Conservation (phyloP, 2,797 vertebrate genomes). For the Propithecus deckenii region DNA sequence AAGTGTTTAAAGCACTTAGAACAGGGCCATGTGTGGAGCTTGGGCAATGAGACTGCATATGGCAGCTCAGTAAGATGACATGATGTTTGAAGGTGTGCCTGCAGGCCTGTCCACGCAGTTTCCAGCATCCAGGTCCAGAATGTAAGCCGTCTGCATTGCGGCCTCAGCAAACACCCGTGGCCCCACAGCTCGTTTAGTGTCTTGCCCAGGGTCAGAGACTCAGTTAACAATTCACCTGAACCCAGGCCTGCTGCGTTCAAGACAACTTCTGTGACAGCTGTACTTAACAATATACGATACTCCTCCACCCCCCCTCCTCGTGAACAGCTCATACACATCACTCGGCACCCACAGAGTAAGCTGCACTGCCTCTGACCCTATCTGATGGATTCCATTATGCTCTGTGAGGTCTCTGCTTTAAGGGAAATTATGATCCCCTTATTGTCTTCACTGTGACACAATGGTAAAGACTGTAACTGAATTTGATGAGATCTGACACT, state of each 20-base stretch:
- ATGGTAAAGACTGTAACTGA: slow-evolving; percentile 42
- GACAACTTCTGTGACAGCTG: background rate
- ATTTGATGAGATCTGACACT: slow-evolving; percentile 48
- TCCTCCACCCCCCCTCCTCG: fast-evolving
- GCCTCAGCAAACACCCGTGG: background rate
- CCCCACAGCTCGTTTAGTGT: background rate
- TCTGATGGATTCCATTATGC: background rate
- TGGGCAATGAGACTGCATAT: fast-evolving
- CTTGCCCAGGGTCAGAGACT: background rate
- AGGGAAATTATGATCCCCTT: background rate
- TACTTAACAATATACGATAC: background rate
- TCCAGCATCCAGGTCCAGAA: background rate
- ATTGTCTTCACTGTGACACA: background rate
- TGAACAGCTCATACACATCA: background rate
- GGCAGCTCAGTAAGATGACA: background rate
- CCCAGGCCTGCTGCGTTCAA: background rate
- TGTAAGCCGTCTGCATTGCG: background rate
- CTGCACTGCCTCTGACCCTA: background rate
- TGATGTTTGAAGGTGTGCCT: background rate
- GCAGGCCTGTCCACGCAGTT: background rate
- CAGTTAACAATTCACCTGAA: background rate
- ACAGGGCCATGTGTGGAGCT: background rate
- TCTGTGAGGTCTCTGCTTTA: background rate
- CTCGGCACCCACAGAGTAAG: background rate
- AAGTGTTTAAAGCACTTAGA: background rate